Base-by-base conservation (phyloP, 2,888 invertebrate genomes). In the Melipona beecheii region DNA sequence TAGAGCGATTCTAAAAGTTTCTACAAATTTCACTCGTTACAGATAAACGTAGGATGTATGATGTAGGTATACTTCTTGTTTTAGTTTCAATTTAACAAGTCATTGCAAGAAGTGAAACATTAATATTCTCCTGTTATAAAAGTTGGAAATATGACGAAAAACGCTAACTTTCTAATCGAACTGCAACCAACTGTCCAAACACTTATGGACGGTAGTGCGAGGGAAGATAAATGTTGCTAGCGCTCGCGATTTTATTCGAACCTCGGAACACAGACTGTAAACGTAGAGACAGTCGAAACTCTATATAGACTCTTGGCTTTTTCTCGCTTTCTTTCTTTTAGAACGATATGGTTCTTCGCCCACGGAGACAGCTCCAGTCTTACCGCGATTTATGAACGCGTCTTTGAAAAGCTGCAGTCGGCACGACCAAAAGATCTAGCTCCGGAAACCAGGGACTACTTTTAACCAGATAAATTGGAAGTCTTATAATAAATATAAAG, bases 311-410 rank as follows among this genome's bases (percentile, higher is more conserved):
- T 19, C 31, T 9, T 31, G 15, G 56, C n/a, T 27, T 27, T 62
- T 31, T 31, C n/a, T 60, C 21, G 5, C 36, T 19, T 49, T 31
- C 64, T 49, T 71, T 43, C 49, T n/a, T 52, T 52, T 15, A 50
- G 31, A 31, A 66, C 54, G 74, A 56, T 70, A 24, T 70, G 36
- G 52, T 77, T 50, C 36, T 54, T 62, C 77, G 69, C 71, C 50
- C 62, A 43, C 50, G 52, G 36, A 56, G 86, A 81, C 86, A 88
- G 86, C 82, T 85, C 78, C 58, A 75, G 68, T 50, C 64, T 31
- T 31, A 50, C 58, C 13, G 43, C 83, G 83, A 89, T 87, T 89
- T 89, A 89, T 89, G 87, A 70, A 76, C 43, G 49, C 21, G 52
- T 52, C n/a, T 64, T 65, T 36, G n/a, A 60, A 69, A 73, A 70